Conservation (phyloP, 2,113 vertebrate species). For the Pituophis catenifer region DNA sequence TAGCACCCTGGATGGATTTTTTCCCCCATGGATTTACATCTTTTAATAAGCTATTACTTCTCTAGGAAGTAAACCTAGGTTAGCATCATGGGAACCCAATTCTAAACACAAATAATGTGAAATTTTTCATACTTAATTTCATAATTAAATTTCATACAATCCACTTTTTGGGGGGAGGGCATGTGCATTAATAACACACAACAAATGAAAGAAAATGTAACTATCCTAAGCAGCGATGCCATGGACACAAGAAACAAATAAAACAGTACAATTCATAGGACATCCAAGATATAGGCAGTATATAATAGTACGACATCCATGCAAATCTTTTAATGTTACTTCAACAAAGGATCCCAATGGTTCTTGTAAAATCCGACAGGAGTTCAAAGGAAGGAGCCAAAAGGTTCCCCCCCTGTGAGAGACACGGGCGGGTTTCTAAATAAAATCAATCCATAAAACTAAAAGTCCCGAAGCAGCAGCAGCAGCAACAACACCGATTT, state of each 20-base stretch:
- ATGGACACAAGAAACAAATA: neutral
- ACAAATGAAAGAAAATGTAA: neutral
- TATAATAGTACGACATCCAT: too few relatives aligned
- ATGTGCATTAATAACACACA: neutral
- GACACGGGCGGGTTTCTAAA: neutral
- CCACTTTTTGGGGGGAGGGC: too few relatives aligned
- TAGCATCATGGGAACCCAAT: neutral
- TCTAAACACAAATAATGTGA: neutral
- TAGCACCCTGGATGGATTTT: neutral
- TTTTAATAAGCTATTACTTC: neutral
- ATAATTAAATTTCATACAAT: neutral
- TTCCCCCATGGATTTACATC: neutral
- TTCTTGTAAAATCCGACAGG: neutral
- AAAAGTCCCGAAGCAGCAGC: neutral
- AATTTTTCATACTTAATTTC: neutral
- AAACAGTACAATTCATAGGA: neutral
- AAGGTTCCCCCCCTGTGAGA: neutral
- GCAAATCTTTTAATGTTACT: neutral
- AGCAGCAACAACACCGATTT: neutral
- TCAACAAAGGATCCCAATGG: neutral
- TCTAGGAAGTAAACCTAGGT: neutral
- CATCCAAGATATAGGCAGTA: neutral
- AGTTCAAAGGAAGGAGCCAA: neutral
- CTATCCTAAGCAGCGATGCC: neutral
- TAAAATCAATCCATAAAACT: neutral